Evolutionary conservation across 2,888 invertebrate species (phyloP), one percentile per base, ranked within the genome.

Genomic region (Tiphia femorata): DNA sequence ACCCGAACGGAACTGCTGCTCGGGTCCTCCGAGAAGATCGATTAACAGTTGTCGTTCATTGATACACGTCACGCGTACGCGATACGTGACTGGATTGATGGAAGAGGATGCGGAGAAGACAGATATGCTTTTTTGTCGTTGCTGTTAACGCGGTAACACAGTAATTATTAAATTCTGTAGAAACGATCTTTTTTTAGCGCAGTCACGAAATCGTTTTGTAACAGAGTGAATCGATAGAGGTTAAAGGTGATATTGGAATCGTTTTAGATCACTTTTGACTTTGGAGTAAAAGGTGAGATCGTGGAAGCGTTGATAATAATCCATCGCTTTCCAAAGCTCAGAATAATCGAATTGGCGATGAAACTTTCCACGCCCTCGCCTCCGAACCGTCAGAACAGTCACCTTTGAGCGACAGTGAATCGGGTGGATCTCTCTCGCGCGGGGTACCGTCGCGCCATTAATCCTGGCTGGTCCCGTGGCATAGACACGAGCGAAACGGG

Each of bases 371-470:
- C n/a, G n/a, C 5, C 33, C 8, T 33, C 33, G 4, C 14, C 33
- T 33, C 12, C 33, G 33, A n/a, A 4, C 33, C 33, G 33, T 33
- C 33, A 33, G 12, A 14, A 33, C 33, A 7, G 4, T 33, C 14
- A 14, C 33, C 12, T 14, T 33, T 33, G 55, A 52, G 23, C 41
- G 57, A 59, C 49, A 58, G 65, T 47, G 55, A 60, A 56, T 62
- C 56, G 20, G 55, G 35, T 49, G 44, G 43, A 40, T 44, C n/a
- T n/a, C n/a, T 33, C 61, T 43, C 37, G 33, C 47, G 50, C 29
- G 29, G 47, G 60, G 49, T 21, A 53, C 40, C 49, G 48, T 30
- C 56, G 51, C 43, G 48, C 49, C 58, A 64, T 61, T 52, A 64
- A 67, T 64, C 49, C 33, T 27, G 38, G 48, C 38, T 20, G 49